A percentile compares a stretch with the other conserved stretches of the same genome.
Conservation (phyloP, 2,113 vertebrate species). For the Platysteira castanea region DNA sequence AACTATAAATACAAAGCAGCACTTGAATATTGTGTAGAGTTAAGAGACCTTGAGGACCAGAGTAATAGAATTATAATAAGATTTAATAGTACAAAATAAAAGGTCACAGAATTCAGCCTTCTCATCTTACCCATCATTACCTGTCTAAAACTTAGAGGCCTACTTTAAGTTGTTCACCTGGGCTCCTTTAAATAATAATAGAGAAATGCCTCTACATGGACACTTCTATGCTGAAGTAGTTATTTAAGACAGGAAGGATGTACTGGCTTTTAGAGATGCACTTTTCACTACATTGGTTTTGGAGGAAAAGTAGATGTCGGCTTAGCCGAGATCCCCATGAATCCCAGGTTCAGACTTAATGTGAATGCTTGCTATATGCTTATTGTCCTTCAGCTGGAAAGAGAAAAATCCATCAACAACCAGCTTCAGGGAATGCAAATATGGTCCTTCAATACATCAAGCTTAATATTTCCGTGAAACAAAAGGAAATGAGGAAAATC, state of each 20-base stretch:
- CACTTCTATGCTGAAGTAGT: not conserved
- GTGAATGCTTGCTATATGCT: not conserved
- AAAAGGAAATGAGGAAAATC: not conserved
- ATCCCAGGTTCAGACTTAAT: not conserved
- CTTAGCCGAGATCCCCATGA: not conserved
- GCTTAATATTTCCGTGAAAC: not conserved
- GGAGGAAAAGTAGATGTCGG: not conserved
- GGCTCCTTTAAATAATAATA: not conserved
- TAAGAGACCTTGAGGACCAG: not conserved
- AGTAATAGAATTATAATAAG: not conserved
- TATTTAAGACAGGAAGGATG: not conserved
- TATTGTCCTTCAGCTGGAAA: not conserved
- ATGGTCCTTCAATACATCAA: not conserved
- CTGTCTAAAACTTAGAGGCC: not conserved
- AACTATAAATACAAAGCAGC: not conserved
- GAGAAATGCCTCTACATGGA: not conserved
- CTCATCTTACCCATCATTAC: not conserved
- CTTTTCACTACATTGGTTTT: not conserved
- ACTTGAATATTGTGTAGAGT: not conserved
- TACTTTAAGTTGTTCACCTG: not conserved
- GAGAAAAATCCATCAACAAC: not conserved
- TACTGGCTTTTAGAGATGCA: not conserved
- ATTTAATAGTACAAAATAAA: conserved; percentile 27
- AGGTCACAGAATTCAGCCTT: not conserved
- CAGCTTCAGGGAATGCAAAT: not conserved